A percentile compares a stretch with the other conserved stretches of the same genome.
Conservation (phyloP, 2,113 vertebrate species). For the Casuarius casuarius region DNA sequence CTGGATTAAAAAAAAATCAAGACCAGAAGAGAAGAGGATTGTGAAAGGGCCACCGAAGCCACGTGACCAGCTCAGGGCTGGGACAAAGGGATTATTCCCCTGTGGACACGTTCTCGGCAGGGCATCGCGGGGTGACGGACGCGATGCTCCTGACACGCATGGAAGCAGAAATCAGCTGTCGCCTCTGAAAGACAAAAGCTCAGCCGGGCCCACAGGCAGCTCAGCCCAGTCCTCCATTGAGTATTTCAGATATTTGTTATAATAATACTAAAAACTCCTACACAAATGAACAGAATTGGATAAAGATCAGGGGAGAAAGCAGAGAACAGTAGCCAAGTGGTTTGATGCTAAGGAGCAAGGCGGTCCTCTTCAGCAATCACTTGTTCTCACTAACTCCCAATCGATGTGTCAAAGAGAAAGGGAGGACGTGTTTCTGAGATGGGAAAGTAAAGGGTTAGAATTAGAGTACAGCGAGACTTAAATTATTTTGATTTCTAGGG, state of each 20-base stretch:
- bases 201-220: not conserved
- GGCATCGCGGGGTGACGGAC: not conserved
- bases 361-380: not conserved
- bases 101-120: not conserved
- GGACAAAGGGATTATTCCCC: not conserved
- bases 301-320: not conserved
- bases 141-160: not conserved
- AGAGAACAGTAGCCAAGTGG: not conserved
- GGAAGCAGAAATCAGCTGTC: not conserved
- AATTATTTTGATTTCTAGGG: conserved; percentile 49
- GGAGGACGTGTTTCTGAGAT: rapidly evolving
- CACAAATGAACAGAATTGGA: not conserved
- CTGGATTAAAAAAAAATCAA: no score
- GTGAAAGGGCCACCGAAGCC: not conserved
- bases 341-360: not conserved
- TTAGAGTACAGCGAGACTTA: not conserved
- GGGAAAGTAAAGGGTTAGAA: not conserved
- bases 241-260: not conserved
- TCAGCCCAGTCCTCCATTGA: not conserved
- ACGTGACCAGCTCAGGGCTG: rapidly evolving
- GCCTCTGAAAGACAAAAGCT: not conserved
- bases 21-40: rapidly evolving
- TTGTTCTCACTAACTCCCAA: not conserved
- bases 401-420: not conserved
- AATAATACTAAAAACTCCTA: not conserved